phyloP scores from a whole-genome alignment of 2,888 invertebrate genomes.

The Lochmaea capreae region DNA sequence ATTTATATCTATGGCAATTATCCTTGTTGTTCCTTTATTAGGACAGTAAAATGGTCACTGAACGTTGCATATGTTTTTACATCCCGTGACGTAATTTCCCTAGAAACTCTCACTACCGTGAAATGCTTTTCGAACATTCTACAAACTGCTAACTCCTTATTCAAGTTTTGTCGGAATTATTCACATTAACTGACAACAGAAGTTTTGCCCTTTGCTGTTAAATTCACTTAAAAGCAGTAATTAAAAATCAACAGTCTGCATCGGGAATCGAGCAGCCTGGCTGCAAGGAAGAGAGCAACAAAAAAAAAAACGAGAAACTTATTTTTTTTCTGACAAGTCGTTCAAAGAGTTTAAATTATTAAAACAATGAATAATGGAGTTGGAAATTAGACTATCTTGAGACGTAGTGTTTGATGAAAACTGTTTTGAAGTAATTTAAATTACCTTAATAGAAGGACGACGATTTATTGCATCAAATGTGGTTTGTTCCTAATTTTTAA shows the following conservation, averaged over 20 bases:
- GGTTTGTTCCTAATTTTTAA: too few species aligned
- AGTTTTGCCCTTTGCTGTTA: neutral
- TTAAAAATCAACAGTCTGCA: neutral
- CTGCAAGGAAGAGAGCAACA: too few species aligned
- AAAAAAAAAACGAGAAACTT: too few species aligned
- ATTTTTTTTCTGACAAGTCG: too few species aligned
- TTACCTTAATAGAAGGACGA: too few species aligned
- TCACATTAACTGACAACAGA: slow-evolving; percentile 7
- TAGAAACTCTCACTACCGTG: neutral
- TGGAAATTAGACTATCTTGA: too few species aligned
- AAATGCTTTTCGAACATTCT: slow-evolving; percentile 1
- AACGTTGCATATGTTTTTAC: neutral
- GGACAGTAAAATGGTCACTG: neutral
- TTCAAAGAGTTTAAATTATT: too few species aligned
- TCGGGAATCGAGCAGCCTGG: neutral
- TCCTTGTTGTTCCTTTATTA: neutral
- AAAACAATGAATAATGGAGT: too few species aligned
- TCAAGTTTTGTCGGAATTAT: slow-evolving; percentile 1
- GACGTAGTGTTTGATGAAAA: too few species aligned
- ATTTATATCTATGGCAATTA: neutral
- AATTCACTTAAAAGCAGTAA: slow-evolving; percentile 2
- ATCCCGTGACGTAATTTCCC: neutral
- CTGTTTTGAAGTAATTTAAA: too few species aligned
- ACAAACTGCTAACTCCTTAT: neutral
- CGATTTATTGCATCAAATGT: too few species aligned